Evolutionary conservation across 53 echinoderm and acorn worm species (phyloP), one percentile per base, ranked within the genome.

Genomic region (Hippasteria phrygiana): DNA sequence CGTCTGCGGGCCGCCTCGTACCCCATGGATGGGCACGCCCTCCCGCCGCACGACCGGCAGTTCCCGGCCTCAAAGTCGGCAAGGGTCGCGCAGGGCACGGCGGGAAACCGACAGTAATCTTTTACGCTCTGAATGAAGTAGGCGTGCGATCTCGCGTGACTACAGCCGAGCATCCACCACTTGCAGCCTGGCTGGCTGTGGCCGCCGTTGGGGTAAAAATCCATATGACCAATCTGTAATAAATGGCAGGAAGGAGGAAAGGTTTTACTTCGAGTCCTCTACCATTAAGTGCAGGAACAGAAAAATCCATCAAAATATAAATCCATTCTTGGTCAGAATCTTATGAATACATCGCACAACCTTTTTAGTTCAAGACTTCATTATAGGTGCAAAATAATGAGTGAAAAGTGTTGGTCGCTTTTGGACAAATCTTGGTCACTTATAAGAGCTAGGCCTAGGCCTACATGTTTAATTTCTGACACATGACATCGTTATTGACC

Each of bases 141-240:
- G 56, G 90, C 73, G 35, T 93, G 88, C 6, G 97, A 92, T 17
- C 95, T 87, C 2, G 95, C 95, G 92, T 97, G 97, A 36, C 90
- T 93, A 62, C 97, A 97, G 8, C 94, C 92, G 20, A 96, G 83
- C 82, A 95, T 92, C 91, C 93, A 90, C 91, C 91, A 92, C 5
- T 78, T 46, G 67, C 99, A 99, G 16, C 99, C 99, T 4, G 99
- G 99, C 32, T 99, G 99, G 16, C 59, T 81, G 48, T 90, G 84
- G 22, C 99, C 99, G 34, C 99, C 99, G 55, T 99, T 99, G 13
- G 99, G 99, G 79, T 93, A 99, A 55, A 99, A 99, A 54, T 99
- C 99, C 32, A 92, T 80, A 76, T 99, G 94, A 12, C 96, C 99
- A 38, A 96, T 80, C 96, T 97, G 27, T 26, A 3, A 67, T 22